A percentile compares a stretch with the other conserved stretches of the same genome.
phyloP scores from a whole-genome alignment of 2,888 invertebrate genomes.

The Dicyrtoma fusca region DNA sequence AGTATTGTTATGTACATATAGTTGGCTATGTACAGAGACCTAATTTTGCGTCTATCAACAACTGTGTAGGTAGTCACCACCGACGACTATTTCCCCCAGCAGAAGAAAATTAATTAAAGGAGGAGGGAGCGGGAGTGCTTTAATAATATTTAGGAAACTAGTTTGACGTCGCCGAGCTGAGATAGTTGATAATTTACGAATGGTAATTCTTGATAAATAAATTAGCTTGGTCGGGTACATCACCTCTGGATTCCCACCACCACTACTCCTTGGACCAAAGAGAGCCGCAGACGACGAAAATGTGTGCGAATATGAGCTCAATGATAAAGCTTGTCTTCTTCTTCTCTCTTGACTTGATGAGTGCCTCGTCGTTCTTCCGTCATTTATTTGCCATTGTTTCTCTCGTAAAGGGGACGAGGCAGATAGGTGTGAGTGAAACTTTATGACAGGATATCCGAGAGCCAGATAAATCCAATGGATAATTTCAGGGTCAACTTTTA shows the following conservation, averaged over 20 bases:
- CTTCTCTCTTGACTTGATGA: no score
- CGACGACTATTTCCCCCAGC: slow-evolving; percentile 37
- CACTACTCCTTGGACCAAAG: no score
- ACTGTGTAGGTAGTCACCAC: slow-evolving; percentile 11
- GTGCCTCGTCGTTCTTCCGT: not conserved
- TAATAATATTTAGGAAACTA: slow-evolving; percentile 33
- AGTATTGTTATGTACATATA: no score
- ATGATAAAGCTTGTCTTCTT: no score
- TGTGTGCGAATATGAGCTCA: no score
- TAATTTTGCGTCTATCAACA: no score
- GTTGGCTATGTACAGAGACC: no score
- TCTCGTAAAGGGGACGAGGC: not conserved
- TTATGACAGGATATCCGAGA: slow-evolving; percentile 21
- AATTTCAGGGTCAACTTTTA: slow-evolving; percentile 35
- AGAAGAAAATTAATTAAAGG: slow-evolving; percentile 39
- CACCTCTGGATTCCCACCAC: no score
- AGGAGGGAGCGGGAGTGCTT: slow-evolving; percentile 36
- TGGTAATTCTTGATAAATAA: slow-evolving; percentile 37
- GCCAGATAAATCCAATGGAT: slow-evolving; percentile 42
- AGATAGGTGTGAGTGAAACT: not conserved
- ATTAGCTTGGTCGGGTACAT: slow-evolving; percentile 30
- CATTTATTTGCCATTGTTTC: not conserved
- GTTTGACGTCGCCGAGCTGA: slow-evolving; percentile 19
- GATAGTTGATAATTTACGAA: slow-evolving; percentile 32
- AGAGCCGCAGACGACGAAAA: no score